phyloP scores from a whole-genome alignment of 2,888 invertebrate species.

The Temnothorax unifasciatus region DNA sequence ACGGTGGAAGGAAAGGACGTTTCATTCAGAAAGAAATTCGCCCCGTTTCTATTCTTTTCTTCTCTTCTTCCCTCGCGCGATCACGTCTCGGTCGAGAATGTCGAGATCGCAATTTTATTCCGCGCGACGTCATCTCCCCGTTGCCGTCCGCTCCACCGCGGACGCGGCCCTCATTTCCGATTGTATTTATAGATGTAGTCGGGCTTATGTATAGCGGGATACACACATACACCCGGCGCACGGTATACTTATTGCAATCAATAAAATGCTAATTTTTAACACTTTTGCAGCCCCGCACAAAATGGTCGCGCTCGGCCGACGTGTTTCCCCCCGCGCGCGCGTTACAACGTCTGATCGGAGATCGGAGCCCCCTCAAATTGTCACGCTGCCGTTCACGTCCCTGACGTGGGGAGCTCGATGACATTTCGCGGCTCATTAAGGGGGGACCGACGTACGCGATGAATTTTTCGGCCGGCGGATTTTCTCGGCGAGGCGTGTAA shows the following conservation, averaged over 20 bases:
- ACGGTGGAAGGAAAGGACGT: background rate
- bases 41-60: background rate
- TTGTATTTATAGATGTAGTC: constrained; percentile 69
- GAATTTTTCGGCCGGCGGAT: constrained; percentile 6
- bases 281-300: constrained; percentile 79
- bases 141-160: constrained; percentile 23
- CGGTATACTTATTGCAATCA: constrained; percentile 82
- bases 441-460: background rate
- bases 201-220: constrained; percentile 58
- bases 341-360: background rate
- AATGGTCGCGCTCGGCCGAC: constrained; percentile 73
- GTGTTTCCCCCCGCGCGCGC: too few relatives aligned
- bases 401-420: background rate
- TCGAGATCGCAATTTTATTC: constrained; percentile 38
- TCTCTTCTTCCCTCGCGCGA: too few relatives aligned
- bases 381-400: background rate
- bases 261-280: constrained; percentile 86
- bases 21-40: background rate
- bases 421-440: constrained; percentile 20
- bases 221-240: constrained; percentile 26
- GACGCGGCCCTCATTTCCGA: constrained; percentile 55
- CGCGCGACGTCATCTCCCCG: constrained; percentile 20
- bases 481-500: background rate
- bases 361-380: background rate
- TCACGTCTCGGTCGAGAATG: background rate